Evolutionary conservation across 2,888 invertebrate species (phyloP).

Genomic region (Coecobrya sp.): DNA sequence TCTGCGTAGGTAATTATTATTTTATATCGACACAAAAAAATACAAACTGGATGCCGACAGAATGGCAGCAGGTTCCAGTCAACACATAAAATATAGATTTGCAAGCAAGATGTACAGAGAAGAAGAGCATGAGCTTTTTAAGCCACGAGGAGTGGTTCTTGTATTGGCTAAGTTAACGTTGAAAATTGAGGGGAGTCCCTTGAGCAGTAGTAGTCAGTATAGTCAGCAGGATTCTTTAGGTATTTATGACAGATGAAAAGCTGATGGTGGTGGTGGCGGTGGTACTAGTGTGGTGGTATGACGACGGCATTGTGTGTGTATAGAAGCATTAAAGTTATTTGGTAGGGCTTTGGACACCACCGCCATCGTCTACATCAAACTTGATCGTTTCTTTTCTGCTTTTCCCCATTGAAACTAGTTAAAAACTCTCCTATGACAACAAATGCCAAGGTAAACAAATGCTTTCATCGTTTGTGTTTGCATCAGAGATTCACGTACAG

Average conservation of each 20-base stretch:
- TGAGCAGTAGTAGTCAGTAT: conserved; percentile 30
- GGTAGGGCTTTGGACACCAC: neutral
- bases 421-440: conserved; percentile 24
- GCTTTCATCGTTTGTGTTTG: conserved; percentile 61
- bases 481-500: conserved; percentile 56
- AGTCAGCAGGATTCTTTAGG: conserved; percentile 36
- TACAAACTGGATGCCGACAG: neutral
- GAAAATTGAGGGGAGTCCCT: conserved; percentile 37
- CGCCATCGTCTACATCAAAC: neutral
- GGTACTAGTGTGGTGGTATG: neutral
- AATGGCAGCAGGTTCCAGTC: neutral
- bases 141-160: neutral
- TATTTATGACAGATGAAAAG: conserved; percentile 45
- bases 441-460: conserved; percentile 66
- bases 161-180: neutral
- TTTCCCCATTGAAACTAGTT: conserved; percentile 55
- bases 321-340: conserved; percentile 34
- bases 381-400: conserved; percentile 9
- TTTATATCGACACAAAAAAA: conserved; percentile 28
- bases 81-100: conserved; percentile 21
- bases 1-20: conserved; percentile 43
- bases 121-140: neutral
- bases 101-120: conserved; percentile 8
- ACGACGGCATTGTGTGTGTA: neutral
- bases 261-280: conserved; percentile 3